Conservation (phyloP, 30 jellyfish, hydroid and myxozoan genomes). For the Hydra vulgaris region DNA sequence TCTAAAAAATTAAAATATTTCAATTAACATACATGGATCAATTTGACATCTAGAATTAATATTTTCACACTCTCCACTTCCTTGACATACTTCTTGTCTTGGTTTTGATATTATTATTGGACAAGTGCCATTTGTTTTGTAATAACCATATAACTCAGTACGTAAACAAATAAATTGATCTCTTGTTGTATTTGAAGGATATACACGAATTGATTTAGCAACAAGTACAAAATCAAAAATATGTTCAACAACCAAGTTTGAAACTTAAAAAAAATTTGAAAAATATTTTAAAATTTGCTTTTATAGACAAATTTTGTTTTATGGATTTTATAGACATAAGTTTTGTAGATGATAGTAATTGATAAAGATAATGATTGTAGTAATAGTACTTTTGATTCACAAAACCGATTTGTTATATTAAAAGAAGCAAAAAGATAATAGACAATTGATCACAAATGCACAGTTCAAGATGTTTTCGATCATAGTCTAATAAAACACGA, state of each 20-base stretch:
- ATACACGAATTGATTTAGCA: slow-evolving; percentile 62
- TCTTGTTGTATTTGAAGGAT: slow-evolving; percentile 23
- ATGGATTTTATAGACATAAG: no score
- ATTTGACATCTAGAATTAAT: slow-evolving; percentile 43
- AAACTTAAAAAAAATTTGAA: not conserved
- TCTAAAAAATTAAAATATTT: not conserved
- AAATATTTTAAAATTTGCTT: no score
- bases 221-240: slow-evolving; percentile 45
- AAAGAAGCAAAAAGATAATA: no score
- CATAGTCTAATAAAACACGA: no score
- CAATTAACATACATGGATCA: slow-evolving; percentile 6
- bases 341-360: no score
- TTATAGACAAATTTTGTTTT: no score
- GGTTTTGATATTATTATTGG: slow-evolving; percentile 16
- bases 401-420: no score
- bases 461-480: no score
- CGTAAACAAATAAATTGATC: slow-evolving; percentile 42
- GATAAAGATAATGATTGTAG: no score
- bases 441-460: no score
- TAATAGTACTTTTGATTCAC: no score
- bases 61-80: slow-evolving; percentile 55
- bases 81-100: slow-evolving; percentile 31
- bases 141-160: slow-evolving; percentile 62
- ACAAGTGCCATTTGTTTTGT: slow-evolving; percentile 58
- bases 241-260: slow-evolving; percentile 13